These are phyloP conservation scores for Lymantria dispar DNA, from an alignment of 2,888 invertebrate genomes.

Conservation along the genomic window DNA sequence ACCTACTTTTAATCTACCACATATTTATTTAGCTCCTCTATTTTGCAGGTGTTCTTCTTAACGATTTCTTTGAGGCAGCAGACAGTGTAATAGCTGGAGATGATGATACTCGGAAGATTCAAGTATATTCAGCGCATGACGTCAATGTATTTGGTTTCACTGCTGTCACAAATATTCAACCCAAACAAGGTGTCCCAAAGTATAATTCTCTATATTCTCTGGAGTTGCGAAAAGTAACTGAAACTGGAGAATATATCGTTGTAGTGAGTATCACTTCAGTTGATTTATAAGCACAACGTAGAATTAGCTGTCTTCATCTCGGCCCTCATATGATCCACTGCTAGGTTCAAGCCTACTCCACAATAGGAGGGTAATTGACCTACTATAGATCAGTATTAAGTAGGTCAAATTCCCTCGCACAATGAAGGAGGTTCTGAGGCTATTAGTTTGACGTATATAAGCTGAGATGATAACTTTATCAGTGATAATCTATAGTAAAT, in stretches of 20 bases:
- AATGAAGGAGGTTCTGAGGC: no score
- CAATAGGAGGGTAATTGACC: no score
- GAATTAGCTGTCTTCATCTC: no score
- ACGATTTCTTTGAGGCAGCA: conserved; percentile 33
- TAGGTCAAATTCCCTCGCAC: no score
- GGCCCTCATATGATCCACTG: no score
- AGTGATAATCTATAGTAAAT: no score
- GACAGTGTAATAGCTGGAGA: conserved; percentile 25
- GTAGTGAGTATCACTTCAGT: conserved; percentile 46
- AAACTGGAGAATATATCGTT: conserved; percentile 39
- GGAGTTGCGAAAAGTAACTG: conserved; percentile 37
- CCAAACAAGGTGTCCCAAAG: conserved; percentile 33
- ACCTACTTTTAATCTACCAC: neutral
- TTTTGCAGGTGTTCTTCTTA: conserved; percentile 30
- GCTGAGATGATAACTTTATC: no score
- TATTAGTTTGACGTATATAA: no score
- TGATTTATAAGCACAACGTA: no score
- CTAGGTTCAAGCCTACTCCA: no score
- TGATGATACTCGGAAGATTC: conserved; percentile 23
- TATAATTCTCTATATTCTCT: conserved; percentile 33
- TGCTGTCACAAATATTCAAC: conserved; percentile 17
- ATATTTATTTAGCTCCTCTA: neutral
- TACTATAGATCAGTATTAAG: no score
- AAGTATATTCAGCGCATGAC: conserved; percentile 43
- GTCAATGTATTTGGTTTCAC: conserved; percentile 33